Percentiles rank a stretch among this genome's conserved stretches.
phyloP scores from a whole-genome alignment of 1,140 invertebrate species.

The Drosophila albomicans region DNA sequence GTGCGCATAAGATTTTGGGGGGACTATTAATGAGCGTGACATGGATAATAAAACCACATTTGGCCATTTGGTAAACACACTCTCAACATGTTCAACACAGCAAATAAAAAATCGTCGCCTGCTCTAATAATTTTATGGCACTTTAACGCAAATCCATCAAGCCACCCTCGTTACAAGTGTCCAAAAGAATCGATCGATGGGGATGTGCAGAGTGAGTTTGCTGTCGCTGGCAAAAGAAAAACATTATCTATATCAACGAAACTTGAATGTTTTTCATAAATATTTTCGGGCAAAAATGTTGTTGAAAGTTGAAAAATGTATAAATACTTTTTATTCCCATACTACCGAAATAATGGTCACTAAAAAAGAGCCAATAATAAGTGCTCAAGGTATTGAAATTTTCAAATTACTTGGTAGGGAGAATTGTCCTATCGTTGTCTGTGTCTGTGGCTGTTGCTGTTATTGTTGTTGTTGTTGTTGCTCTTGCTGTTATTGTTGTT shows the following conservation, averaged over 20 bases:
- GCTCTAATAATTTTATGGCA: constrained; percentile 41
- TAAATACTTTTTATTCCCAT: constrained; percentile 38
- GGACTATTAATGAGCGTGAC: too few relatives aligned
- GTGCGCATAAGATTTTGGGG: constrained; percentile 8
- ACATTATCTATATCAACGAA: constrained; percentile 15
- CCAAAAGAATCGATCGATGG: constrained; percentile 34
- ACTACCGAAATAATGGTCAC: constrained; percentile 24
- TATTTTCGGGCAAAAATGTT: not conserved
- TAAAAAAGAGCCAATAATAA: constrained; percentile 33
- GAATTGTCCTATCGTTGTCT: constrained; percentile 21
- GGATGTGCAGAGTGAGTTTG: not conserved
- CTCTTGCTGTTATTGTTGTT: constrained; percentile 19
- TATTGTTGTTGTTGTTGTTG: not conserved
- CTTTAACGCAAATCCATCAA: constrained; percentile 22
- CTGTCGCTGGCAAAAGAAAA: not conserved
- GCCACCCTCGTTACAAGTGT: constrained; percentile 34
- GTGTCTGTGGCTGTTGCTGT: not conserved
- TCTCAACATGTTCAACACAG: constrained; percentile 1
- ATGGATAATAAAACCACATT: constrained; percentile 39
- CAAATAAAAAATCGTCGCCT: constrained; percentile 39
- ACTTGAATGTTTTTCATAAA: constrained; percentile 21
- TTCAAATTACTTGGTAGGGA: constrained; percentile 19
- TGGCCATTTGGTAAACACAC: constrained; percentile 29
- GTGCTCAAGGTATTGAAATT: constrained; percentile 43
- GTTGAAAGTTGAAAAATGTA: constrained; percentile 28